Evolutionary conservation across 1,140 invertebrate species (phyloP), one percentile per base, ranked within the genome.

Genomic region (Heliothis virescens): DNA sequence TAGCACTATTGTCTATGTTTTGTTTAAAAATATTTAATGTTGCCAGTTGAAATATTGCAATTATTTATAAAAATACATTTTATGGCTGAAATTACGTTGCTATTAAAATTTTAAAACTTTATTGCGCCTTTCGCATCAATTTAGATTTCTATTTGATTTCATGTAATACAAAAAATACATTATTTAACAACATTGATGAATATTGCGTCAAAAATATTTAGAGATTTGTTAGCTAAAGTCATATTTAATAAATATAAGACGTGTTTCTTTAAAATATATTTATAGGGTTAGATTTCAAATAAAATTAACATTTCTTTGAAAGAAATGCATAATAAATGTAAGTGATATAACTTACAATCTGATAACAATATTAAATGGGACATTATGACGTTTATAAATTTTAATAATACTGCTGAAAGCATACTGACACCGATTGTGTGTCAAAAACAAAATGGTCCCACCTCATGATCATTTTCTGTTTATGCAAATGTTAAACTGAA

Each of bases 41-140:
- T 79, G 76, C 76, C 55, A 79, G 65, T 60, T 76, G 12, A 76
- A 75, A 63, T 75, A 63, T 59, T 48, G 18, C 53, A 59, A 71
- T 69, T 69, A 63, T 63, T 74, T 74, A 79, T 41, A 9, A n/a
- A 57, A 79, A 72, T 79, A 52, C 48, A 29, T 62, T 79, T 72
- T 48, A 71, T 79, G 72, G 77, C 53, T 50, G 16, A 75, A 74
- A 59, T 79, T 79, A 55, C 29, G 69, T 79, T 79, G 69, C 78
- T 79, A 79, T 79, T 74, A 47, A 55, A 57, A 69, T 71, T 71
- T 79, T 10, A 74, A 57, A 75, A 53, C 53, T 62, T 79, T 79
- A 55, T 74, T 21, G 34, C 34, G 34, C 9, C 18, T 9, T 21
- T 26, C 48, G 48, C 60, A 11, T 65, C 16, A 18, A 34, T 72